Base-by-base conservation (phyloP, 2,797 vertebrate species). In the Sternotherus odoratus region DNA sequence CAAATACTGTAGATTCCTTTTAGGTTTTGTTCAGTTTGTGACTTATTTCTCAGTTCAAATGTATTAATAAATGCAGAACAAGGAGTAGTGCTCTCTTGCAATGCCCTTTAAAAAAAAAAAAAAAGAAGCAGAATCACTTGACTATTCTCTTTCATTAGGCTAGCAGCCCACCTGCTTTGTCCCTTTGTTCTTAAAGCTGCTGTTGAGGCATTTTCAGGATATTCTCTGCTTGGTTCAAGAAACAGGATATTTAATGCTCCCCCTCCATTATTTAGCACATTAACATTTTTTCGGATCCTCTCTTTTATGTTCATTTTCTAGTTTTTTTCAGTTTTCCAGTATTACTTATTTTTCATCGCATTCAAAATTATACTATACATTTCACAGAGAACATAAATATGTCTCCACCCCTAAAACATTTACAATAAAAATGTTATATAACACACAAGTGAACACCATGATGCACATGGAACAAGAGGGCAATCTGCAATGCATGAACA, bases 131-230 rank as follows among this genome's bases (percentile, higher is more conserved):
- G 16, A 91, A 69, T 51, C 39, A 43, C 77, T 94, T 79, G 82
- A 86, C 78, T 89, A 12, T 87, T 90, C 79, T 90, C 80, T 88
- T 84, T 56, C 86, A 63, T 49, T 88, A 43, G 43, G 82, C 53
- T 77, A 89, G 84, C 85, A 86, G n/a, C 77, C 84, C 86, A 95
- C 79, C 92, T 94, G 91, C 39, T 94, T 88, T 80, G 60, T 28
- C 51, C n/a, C 77, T 49, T 4, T 8, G 83, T 91, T 86, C 48
- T 82, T 87, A 74, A 88, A 87, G 77, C 88, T 89, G 17, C 85
- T 89, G 21, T 15, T 46, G 33, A 87, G 53, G 74, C 56, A 83
- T 78, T 94, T 56, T 3, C 2, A 78, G 46, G 75, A 24, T 83
- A 82, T 90, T 84, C 93, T 88, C 56, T 87, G 8, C 75, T 80